A percentile compares a stretch with the other conserved stretches of the same genome.
Conservation (phyloP, 2,797 vertebrate species). For the Alca torda region DNA sequence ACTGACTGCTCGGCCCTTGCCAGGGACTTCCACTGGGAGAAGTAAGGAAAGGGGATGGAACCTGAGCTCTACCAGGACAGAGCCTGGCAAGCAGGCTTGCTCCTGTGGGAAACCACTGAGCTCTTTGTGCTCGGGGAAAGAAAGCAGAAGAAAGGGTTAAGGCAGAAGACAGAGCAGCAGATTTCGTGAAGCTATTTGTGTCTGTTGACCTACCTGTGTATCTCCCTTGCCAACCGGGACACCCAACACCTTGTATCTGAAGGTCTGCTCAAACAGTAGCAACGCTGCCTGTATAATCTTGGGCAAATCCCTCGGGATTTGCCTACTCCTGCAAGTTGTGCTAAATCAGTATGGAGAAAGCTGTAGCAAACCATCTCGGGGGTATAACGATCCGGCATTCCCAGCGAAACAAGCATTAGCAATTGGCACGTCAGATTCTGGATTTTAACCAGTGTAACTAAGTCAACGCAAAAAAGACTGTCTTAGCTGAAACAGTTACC, state of each 20-base stretch:
- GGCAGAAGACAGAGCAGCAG: not conserved
- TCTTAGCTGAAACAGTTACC: not conserved
- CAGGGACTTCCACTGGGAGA: not conserved
- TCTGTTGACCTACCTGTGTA: not conserved
- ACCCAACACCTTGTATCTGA: not conserved
- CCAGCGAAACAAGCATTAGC: not conserved
- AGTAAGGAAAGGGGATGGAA: not conserved
- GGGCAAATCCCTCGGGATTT: not conserved
- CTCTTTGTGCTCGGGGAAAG: not conserved
- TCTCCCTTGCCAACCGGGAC: not conserved
- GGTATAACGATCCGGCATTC: not conserved
- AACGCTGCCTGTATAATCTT: not conserved
- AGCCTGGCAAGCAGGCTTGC: accelerated
- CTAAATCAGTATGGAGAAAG: not conserved
- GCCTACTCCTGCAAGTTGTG: not conserved
- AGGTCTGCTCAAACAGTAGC: not conserved
- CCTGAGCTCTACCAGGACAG: not conserved
- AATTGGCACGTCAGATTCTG: not conserved
- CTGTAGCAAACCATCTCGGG: not conserved
- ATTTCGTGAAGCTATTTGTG: not conserved
- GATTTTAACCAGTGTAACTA: not conserved
- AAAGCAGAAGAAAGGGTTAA: not conserved
- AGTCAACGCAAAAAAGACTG: not conserved
- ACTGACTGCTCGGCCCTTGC: accelerated
- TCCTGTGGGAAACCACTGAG: not conserved